A percentile compares a stretch with the other conserved stretches of the same genome.
Conservation (phyloP, 2,113 vertebrate species). For the Nothocercus nigrocapillus region DNA sequence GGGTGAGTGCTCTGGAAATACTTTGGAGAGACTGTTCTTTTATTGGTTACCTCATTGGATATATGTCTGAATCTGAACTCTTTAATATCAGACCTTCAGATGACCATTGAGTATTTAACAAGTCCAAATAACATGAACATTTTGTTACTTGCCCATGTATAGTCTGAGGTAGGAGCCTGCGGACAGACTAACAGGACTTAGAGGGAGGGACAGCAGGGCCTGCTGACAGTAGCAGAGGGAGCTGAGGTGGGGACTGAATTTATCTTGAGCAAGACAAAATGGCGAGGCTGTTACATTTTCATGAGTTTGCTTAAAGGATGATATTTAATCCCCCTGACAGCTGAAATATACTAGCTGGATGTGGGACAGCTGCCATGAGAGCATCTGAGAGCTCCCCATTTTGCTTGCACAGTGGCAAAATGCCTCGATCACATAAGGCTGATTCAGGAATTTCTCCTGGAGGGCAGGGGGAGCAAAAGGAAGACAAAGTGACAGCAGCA, state of each 20-base stretch:
- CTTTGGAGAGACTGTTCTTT: background rate
- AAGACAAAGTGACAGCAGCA: constrained; percentile 7
- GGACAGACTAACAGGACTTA: background rate
- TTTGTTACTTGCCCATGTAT: background rate
- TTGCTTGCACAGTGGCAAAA: constrained; percentile 12
- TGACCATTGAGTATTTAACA: background rate
- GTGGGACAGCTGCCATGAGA: constrained; percentile 15
- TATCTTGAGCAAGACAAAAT: constrained; percentile 6
- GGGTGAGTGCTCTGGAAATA: background rate
- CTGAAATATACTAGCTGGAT: background rate
- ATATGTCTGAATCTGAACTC: background rate
- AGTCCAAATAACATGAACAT: background rate
- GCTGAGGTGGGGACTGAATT: background rate
- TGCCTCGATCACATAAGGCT: background rate
- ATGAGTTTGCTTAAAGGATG: constrained; percentile 24
- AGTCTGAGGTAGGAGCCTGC: background rate
- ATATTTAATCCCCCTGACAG: constrained; percentile 30
- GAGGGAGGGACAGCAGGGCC: background rate
- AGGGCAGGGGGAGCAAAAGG: background rate
- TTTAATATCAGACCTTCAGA: background rate
- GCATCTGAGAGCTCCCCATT: constrained; percentile 4
- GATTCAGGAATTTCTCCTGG: constrained; percentile 32
- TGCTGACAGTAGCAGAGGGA: background rate
- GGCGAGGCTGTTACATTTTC: constrained; percentile 25
- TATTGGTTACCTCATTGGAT: background rate